Evolutionary conservation across 2,888 invertebrate species (phyloP), one percentile per base, ranked within the genome.

Genomic region (Drosophila suboccidentalis): DNA sequence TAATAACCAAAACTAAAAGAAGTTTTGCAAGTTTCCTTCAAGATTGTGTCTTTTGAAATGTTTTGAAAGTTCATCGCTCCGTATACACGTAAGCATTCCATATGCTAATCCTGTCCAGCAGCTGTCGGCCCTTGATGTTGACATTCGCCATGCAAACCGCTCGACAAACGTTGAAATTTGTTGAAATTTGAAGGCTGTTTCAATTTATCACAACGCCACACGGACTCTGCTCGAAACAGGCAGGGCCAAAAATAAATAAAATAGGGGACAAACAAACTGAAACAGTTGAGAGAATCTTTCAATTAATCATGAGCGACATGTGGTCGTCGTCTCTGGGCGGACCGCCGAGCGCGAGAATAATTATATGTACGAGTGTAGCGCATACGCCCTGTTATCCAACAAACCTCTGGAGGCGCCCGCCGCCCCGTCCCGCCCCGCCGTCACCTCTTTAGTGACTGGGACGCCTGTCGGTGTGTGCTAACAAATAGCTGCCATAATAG

Each of bases 221-320:
- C 54, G 46, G 46, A 38, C 39, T 39, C 22, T 53, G 41, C 41
- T 19, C 34, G 22, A 67, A 53, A 46, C 26, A 1, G 61, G 66
- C 58, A 68, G 51, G 44, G 53, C 54, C 77, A 63, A 39, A 44
- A 61, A 44, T 22, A 41, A 57, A 43, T 51, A 26, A 83, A 38
- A 71, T 54, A 61, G 51, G 71, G 71, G 49, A 59, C 66, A 75
- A 61, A 67, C 62, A 67, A 62, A 49, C 38, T 44, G 62, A 75
- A 78, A 71, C 68, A 84, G 84, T 83, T 80, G 69, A 71, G 87
- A 69, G 71, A 88, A 87, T 78, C 84, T 79, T 83, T 85, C 84
- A 85, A 85, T 85, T 89, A 85, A 85, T 85, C 84, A 85, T 76
- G 81, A 87, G 87, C 84, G 84, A 85, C 84, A 85, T 85, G 84